phyloP scores from a whole-genome alignment of 1,140 invertebrate genomes.

The Drosophila biarmipes region DNA sequence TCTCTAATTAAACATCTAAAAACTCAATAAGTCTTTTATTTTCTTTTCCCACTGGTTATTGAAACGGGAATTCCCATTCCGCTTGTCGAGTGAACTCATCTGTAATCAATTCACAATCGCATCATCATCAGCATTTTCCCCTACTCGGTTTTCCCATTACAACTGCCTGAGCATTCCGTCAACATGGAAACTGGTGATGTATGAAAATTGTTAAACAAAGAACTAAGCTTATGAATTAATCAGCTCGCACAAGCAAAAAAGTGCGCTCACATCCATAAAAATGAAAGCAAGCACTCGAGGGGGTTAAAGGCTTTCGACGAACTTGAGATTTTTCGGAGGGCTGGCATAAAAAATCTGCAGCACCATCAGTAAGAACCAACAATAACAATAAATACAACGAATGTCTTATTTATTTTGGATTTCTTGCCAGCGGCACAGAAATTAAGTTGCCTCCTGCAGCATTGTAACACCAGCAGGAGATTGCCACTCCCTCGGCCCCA shows the following conservation, averaged over 20 bases:
- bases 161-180: slow-evolving; percentile 22
- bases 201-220: slow-evolving; percentile 51
- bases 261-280: slow-evolving; percentile 40
- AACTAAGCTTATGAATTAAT: slow-evolving; percentile 72
- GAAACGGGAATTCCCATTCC: slow-evolving; percentile 23
- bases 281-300: slow-evolving; percentile 3
- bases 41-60: slow-evolving; percentile 4
- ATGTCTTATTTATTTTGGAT: slow-evolving; percentile 74
- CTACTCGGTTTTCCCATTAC: neutral
- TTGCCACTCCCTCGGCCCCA: slow-evolving; percentile 30
- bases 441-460: slow-evolving; percentile 80
- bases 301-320: neutral
- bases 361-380: slow-evolving; percentile 29
- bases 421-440: slow-evolving; percentile 46
- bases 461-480: slow-evolving; percentile 68
- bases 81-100: neutral
- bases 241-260: slow-evolving; percentile 47
- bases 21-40: slow-evolving; percentile 14
- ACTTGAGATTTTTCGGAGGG: slow-evolving; percentile 31
- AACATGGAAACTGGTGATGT: slow-evolving; percentile 2
- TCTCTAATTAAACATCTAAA: neutral
- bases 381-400: slow-evolving; percentile 46
- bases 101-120: slow-evolving; percentile 37
- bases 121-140: slow-evolving; percentile 26
- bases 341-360: slow-evolving; percentile 20